Evolutionary conservation across 2,113 vertebrate genomes (phyloP).

Genomic region (Grammomys surdaster): DNA sequence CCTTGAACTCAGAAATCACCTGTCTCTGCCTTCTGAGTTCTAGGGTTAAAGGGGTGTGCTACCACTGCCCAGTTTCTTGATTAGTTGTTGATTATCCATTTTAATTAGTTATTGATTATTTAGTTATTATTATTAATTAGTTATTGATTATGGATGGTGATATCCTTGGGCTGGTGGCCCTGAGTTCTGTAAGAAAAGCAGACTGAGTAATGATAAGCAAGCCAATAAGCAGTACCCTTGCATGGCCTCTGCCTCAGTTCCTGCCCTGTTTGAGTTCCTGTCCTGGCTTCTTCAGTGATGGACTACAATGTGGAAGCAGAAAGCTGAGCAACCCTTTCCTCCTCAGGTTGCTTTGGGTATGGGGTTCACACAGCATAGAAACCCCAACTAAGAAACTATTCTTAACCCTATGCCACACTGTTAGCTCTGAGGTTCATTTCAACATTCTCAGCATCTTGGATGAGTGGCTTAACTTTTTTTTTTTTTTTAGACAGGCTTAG

Average conservation of each 20-base stretch:
- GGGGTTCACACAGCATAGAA: not conserved
- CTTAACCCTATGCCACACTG: not conserved
- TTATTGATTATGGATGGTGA: not conserved
- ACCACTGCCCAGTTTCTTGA: not conserved
- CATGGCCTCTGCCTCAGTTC: not conserved
- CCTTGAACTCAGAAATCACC: not conserved
- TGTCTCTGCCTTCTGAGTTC: not conserved
- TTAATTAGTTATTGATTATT: not conserved
- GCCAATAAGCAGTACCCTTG: not conserved
- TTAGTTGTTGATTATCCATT: not conserved
- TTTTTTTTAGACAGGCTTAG: not conserved
- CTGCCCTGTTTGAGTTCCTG: not conserved
- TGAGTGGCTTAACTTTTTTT: constrained; percentile 27
- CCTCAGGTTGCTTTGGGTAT: not conserved
- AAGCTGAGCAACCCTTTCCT: not conserved
- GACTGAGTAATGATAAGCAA: not conserved
- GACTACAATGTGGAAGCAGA: not conserved
- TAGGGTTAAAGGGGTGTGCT: not conserved
- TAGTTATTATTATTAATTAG: not conserved
- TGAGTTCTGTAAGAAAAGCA: not conserved
- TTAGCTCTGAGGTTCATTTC: constrained; percentile 20
- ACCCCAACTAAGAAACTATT: not conserved
- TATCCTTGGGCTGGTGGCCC: not conserved
- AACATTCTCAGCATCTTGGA: not conserved
- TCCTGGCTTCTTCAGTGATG: not conserved